A percentile compares a stretch with the other conserved stretches of the same genome.
phyloP scores from a whole-genome alignment of 1,140 invertebrate species.

The Camponotus pennsylvanicus region DNA sequence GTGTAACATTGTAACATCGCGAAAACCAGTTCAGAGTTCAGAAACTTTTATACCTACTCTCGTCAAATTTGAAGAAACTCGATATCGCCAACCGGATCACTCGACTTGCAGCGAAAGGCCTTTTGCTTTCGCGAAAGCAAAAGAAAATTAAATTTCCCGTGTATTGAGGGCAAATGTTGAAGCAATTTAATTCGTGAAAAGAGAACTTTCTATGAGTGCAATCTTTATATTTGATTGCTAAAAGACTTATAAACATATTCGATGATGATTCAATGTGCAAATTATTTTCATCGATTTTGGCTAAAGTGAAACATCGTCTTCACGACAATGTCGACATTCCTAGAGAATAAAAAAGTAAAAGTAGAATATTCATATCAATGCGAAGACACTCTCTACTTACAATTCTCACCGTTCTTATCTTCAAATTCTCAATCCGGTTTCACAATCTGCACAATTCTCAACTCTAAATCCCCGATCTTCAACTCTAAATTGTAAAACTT shows the following conservation, averaged over 20 bases:
- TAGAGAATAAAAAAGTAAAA: not conserved
- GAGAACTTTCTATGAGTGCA: not conserved
- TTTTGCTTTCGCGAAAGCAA: conserved; percentile 23
- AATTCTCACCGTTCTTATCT: conserved; percentile 1
- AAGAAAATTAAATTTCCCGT: conserved; percentile 53
- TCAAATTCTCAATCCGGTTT: not conserved
- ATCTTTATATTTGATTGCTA: not conserved
- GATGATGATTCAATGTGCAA: not conserved
- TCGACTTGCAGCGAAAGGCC: conserved; percentile 25
- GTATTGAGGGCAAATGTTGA: conserved; percentile 44
- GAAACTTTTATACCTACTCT: conserved; percentile 45
- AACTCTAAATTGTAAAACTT: not conserved
- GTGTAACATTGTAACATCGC: conserved; percentile 38
- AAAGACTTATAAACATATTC: not conserved
- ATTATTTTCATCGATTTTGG: not conserved
- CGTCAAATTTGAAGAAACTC: conserved; percentile 47
- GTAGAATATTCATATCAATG: conserved; percentile 3
- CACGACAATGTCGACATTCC: not conserved
- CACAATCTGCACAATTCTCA: not conserved
- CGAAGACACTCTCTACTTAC: not conserved
- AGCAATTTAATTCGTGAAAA: conserved; percentile 55
- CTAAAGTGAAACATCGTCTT: not conserved
- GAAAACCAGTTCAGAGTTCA: conserved; percentile 51
- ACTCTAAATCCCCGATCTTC: conserved; percentile 3
- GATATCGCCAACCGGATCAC: conserved; percentile 44